Percentiles rank a stretch among this genome's conserved stretches.
Evolutionary conservation across 2,113 vertebrate species (phyloP).

Genomic region (Pygoscelis antarcticus): DNA sequence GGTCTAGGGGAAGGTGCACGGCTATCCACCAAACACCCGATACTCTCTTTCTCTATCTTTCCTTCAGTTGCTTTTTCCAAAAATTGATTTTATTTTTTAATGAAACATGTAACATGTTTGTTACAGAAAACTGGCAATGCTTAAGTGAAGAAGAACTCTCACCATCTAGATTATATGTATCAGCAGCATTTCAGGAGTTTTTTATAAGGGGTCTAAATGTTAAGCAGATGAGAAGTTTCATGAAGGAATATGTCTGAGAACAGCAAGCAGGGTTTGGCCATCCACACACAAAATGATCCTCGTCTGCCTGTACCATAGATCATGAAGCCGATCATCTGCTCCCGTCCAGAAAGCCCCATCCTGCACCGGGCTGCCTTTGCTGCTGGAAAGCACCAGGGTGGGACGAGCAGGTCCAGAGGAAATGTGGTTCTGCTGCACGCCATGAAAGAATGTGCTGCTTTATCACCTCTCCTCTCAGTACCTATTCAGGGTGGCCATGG

Average conservation of each 20-base stretch:
- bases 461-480: not conserved
- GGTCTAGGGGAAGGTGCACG: not conserved
- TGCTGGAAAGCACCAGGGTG: not conserved
- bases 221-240: slow-evolving; percentile 24
- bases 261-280: not conserved
- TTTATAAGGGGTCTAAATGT: not conserved
- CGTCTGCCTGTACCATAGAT: not conserved
- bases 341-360: not conserved
- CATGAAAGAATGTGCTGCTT: not conserved
- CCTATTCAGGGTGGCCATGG: not conserved
- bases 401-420: not conserved
- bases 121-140: not conserved
- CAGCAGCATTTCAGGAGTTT: not conserved
- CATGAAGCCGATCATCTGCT: not conserved
- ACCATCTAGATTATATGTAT: not conserved
- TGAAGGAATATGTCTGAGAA: not conserved
- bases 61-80: not conserved
- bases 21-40: not conserved
- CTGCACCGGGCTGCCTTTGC: not conserved
- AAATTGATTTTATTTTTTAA: not conserved
- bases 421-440: not conserved
- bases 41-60: not conserved
- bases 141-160: not conserved
- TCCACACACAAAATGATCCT: not conserved
- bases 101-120: not conserved